Base-by-base conservation (phyloP, 2,888 invertebrate species). In the Lepeophtheirus nordmannii region DNA sequence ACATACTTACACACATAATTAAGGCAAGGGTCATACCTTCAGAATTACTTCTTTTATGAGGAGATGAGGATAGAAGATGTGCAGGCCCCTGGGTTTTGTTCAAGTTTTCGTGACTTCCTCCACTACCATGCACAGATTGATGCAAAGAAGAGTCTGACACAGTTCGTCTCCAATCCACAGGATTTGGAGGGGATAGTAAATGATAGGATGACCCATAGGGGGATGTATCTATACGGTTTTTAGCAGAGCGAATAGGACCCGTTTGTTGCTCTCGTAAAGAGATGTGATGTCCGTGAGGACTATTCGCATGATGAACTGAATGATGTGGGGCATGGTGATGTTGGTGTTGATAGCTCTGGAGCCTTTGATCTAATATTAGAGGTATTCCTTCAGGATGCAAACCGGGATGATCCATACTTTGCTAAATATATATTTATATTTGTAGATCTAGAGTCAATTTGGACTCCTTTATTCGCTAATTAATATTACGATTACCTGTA, bases 191-290 rank as follows among this genome's bases (percentile, higher is more conserved):
- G 12, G 62, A 39, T 10, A 41, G 20, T 40, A 62, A 39, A 17
- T 40, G 62, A 40, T 58, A 23, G 22, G 58, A 58, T 8, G 62
- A 62, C n/a, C 62, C 62, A 17, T 62, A 62, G 11, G 62, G 62
- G 17, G 62, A 62, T 11, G 62, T 62, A 40, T 62, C 41, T 10
- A 40, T 62, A 20, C 62, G 38, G 39, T 17, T 20, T 41, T 41
- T 62, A 17, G 8, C 53, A 40, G 20, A 39, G n/a, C 62, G 62
- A 62, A 62, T 62, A 17, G 62, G 62, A 20, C 62, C 62, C 17
- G 62, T 39, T 17, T 46, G 53, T 17, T 46, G 53, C 53, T 46
- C 53, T 17, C 53, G 2, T 14, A 46, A 17, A 46, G 53, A 46
- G 53, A 46, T 17, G 8, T 46, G 53, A 17, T 46, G 53, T 14